Evolutionary conservation across 2,888 invertebrate genomes (phyloP).

Genomic region (Seira ritae): DNA sequence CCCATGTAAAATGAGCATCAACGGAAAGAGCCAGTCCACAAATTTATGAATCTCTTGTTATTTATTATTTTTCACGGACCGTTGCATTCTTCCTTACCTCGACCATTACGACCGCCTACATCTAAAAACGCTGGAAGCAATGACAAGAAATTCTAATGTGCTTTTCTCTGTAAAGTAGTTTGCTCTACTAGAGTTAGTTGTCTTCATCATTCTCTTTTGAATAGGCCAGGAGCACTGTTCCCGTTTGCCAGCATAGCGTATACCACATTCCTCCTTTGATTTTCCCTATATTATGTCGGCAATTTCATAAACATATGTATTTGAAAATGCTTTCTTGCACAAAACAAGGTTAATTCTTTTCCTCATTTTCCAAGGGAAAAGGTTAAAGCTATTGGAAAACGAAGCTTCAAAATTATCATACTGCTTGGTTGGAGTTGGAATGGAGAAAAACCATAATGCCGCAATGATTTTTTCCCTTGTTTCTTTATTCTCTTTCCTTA

Average conservation of each 20-base stretch:
- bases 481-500: background rate
- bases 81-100: background rate
- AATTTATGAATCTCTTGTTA: slow-evolving; percentile 12
- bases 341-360: too few relatives aligned
- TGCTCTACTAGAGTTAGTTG: background rate
- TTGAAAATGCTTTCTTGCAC: too few relatives aligned
- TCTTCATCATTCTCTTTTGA: background rate
- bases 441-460: background rate
- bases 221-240: background rate
- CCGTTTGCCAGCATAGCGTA: background rate
- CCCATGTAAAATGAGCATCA: too few relatives aligned
- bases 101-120: background rate
- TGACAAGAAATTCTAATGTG: slow-evolving; percentile 9
- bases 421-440: background rate
- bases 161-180: background rate
- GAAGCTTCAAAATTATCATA: slow-evolving; percentile 1
- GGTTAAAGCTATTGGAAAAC: background rate
- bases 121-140: background rate
- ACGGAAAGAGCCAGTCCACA: too few relatives aligned
- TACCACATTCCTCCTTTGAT: background rate
- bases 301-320: background rate
- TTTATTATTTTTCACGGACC: slow-evolving; percentile 14
- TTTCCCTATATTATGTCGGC: background rate
- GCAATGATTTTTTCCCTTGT: slow-evolving; percentile 5
- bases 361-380: background rate